Evolutionary conservation across 92 coral and sea anemone species (phyloP).

Genomic region (Bergia puertoricense): DNA sequence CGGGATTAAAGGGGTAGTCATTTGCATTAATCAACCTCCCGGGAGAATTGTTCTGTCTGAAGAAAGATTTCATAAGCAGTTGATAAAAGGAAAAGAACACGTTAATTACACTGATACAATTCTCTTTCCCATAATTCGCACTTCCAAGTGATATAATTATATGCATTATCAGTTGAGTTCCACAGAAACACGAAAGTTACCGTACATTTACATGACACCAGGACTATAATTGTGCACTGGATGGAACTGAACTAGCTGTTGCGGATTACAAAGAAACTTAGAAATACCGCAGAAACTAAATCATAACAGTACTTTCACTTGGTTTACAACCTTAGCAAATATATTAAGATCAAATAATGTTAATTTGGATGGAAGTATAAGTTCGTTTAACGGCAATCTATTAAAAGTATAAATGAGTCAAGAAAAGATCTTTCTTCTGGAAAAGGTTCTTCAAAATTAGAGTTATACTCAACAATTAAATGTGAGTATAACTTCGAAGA

Average conservation of each 20-base stretch:
- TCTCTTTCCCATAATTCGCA: background rate
- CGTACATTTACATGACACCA: background rate
- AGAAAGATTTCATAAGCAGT: background rate
- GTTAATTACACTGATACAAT: background rate
- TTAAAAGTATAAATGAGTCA: too few species aligned
- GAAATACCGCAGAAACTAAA: too few species aligned
- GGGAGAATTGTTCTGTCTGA: background rate
- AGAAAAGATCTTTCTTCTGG: too few species aligned
- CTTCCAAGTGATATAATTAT: background rate
- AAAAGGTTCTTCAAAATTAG: too few species aligned
- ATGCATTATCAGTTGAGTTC: background rate
- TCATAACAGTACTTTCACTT: too few species aligned
- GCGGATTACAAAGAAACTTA: background rate
- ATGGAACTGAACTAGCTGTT: background rate
- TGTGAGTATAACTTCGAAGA: too few species aligned
- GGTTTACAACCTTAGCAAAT: too few species aligned
- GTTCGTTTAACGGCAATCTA: too few species aligned
- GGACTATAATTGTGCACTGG: background rate
- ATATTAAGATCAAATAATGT: too few species aligned
- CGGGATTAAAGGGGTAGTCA: background rate
- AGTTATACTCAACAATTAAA: too few species aligned
- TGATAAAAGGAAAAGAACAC: background rate
- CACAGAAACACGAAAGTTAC: background rate
- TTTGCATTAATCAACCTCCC: slow-evolving; percentile 21
- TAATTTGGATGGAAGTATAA: too few species aligned